Conservation (phyloP, 2,888 invertebrate species). For the Pterostichus madidus region DNA sequence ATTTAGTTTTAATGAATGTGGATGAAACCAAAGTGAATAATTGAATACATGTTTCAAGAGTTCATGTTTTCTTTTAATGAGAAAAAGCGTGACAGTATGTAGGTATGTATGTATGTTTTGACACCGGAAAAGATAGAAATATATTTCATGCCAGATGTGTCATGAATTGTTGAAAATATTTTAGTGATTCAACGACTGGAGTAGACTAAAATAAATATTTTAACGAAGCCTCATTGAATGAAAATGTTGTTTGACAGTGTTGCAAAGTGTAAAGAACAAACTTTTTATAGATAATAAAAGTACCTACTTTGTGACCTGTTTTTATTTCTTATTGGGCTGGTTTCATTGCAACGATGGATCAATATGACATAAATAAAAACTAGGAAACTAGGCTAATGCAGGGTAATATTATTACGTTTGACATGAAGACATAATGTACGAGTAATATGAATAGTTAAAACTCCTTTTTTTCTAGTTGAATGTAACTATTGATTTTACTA, state of each 20-base stretch:
- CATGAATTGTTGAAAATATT: too few relatives aligned
- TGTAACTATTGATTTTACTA: neutral
- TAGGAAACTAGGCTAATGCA: conserved; percentile 41
- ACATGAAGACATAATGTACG: conserved; percentile 27
- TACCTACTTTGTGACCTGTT: neutral
- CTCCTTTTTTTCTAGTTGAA: neutral
- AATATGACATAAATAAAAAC: conserved; percentile 30
- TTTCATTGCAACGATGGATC: conserved; percentile 18
- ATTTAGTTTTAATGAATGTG: too few relatives aligned
- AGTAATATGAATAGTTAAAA: conserved; percentile 7
- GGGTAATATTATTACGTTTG: conserved; percentile 39
- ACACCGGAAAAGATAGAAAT: too few relatives aligned
- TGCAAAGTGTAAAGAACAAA: neutral
- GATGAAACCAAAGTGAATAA: too few relatives aligned
- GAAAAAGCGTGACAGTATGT: too few relatives aligned
- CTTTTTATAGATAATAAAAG: conserved; percentile 23
- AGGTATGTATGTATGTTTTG: too few relatives aligned
- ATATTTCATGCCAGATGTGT: too few relatives aligned
- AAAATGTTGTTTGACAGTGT: neutral
- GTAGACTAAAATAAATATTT: neutral
- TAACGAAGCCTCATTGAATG: neutral
- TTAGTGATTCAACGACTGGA: too few relatives aligned
- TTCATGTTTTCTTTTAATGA: too few relatives aligned
- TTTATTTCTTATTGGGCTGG: conserved; percentile 6
- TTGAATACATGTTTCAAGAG: too few relatives aligned